These are phyloP conservation scores for Oedothorax gibbosus DNA, from an alignment of 1,140 invertebrate genomes.

Conservation along the genomic window DNA sequence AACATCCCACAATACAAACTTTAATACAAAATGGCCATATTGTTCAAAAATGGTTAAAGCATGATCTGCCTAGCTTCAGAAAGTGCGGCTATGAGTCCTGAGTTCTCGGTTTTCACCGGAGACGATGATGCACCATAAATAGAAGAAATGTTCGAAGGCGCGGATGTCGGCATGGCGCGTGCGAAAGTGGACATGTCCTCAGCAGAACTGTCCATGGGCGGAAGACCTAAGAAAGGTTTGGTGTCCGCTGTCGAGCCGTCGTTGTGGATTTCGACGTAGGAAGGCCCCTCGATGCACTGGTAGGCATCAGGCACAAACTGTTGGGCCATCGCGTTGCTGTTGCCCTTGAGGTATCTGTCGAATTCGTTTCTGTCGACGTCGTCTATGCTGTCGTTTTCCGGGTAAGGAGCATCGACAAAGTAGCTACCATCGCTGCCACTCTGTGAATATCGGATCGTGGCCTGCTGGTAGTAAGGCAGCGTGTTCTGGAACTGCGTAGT, in stretches of 20 bases:
- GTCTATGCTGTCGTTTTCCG: conserved; percentile 36
- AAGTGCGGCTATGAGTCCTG: conserved; percentile 51
- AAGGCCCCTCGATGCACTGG: conserved; percentile 20
- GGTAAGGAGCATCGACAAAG: conserved; percentile 7
- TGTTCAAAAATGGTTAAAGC: conserved; percentile 11
- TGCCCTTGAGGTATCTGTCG: conserved; percentile 54
- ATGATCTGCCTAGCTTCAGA: conserved; percentile 54
- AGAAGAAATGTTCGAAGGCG: conserved; percentile 37
- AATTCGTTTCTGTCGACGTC: conserved; percentile 50
- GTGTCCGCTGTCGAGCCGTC: conserved; percentile 25
- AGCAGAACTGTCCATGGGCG: conserved; percentile 32
- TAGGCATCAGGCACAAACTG: conserved; percentile 15
- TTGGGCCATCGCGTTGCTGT: neutral
- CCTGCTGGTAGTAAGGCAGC: conserved; percentile 29
- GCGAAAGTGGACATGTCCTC: conserved; percentile 1
- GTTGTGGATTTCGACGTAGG: conserved; percentile 21
- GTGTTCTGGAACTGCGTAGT: conserved; percentile 30
- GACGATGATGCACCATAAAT: conserved; percentile 37
- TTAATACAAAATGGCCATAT: neutral
- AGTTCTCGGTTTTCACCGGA: conserved; percentile 49
- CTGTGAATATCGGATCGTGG: conserved; percentile 23
- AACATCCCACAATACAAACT: conserved; percentile 1
- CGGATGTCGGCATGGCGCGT: conserved; percentile 9
- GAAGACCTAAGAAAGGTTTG: conserved; percentile 34
- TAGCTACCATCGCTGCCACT: conserved; percentile 21